Evolutionary conservation across 2,888 invertebrate genomes (phyloP).

Genomic region (Resseliella maxima): DNA sequence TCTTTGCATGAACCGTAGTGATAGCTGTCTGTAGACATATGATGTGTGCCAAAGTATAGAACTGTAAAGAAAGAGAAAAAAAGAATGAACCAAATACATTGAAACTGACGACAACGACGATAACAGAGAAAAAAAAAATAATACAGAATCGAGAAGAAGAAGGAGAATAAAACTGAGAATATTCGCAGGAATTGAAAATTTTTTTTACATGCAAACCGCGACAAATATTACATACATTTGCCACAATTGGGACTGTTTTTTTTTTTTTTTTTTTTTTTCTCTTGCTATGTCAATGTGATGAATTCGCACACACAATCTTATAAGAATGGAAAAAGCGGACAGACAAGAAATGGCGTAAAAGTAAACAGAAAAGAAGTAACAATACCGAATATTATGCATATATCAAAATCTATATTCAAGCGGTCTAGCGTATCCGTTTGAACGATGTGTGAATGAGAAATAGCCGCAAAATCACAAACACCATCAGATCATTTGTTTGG

Average conservation of each 20-base stretch:
- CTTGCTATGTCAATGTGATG: background rate
- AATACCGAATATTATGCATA: constrained; percentile 27
- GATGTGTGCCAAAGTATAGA: constrained; percentile 31
- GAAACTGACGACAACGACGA: background rate
- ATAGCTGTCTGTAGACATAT: constrained; percentile 17
- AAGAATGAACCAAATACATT: background rate
- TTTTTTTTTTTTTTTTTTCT: background rate
- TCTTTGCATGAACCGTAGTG: background rate
- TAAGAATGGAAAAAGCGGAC: background rate
- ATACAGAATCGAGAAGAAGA: no score
- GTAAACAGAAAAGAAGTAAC: background rate
- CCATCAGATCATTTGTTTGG: no score
- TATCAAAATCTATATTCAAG: background rate
- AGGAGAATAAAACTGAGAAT: background rate
- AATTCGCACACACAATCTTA: background rate
- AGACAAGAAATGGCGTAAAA: background rate
- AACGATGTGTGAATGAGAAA: background rate
- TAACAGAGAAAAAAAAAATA: background rate
- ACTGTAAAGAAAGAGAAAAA: constrained; percentile 11
- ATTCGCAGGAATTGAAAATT: background rate
- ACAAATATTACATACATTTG: background rate
- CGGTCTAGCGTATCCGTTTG: background rate
- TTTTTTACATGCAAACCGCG: background rate
- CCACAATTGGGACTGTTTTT: background rate
- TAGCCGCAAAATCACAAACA: constrained; percentile 9